Conservation (phyloP, 37 sponge, comb jelly and placozoan genomes). For the Hexactinellida sp. region DNA sequence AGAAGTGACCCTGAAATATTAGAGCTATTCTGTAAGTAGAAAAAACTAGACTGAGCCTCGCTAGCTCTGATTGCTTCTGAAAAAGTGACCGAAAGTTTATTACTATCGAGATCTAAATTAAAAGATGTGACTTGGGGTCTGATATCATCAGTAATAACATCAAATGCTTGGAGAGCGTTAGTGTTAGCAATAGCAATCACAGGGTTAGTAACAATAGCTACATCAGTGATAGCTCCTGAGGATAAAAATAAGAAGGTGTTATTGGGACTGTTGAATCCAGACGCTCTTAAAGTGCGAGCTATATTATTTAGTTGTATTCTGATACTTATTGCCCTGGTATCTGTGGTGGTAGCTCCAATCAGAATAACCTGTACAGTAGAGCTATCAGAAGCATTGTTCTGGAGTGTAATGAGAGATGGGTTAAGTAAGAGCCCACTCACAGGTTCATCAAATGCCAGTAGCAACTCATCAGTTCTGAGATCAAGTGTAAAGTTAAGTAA, state of each 20-base stretch:
- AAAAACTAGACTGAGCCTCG: slow-evolving; percentile 29
- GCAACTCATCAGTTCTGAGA: slow-evolving; percentile 36
- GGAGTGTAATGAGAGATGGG: slow-evolving; percentile 25
- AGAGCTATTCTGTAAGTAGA: slow-evolving; percentile 21
- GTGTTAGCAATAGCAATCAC: slow-evolving; percentile 26
- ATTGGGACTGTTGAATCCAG: not conserved
- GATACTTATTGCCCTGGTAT: not conserved
- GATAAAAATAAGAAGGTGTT: slow-evolving; percentile 56
- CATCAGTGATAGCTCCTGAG: slow-evolving; percentile 34
- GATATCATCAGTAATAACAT: slow-evolving; percentile 30
- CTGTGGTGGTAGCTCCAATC: not conserved
- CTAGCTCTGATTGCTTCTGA: slow-evolving; percentile 54
- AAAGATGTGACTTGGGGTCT: slow-evolving; percentile 38
- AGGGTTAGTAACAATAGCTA: slow-evolving; percentile 39
- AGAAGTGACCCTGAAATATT: not conserved
- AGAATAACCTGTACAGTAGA: not conserved
- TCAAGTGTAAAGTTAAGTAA: slow-evolving; percentile 42
- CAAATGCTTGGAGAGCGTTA: slow-evolving; percentile 44
- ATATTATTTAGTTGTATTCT: not conserved
- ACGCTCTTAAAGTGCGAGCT: not conserved
- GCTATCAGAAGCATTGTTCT: not conserved
- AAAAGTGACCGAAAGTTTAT: slow-evolving; percentile 49
- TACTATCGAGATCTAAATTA: slow-evolving; percentile 48
- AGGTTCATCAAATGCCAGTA: slow-evolving; percentile 64
- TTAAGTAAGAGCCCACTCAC: slow-evolving; percentile 28